phyloP scores from a whole-genome alignment of 2,797 vertebrate species.

The Argentina silus region DNA sequence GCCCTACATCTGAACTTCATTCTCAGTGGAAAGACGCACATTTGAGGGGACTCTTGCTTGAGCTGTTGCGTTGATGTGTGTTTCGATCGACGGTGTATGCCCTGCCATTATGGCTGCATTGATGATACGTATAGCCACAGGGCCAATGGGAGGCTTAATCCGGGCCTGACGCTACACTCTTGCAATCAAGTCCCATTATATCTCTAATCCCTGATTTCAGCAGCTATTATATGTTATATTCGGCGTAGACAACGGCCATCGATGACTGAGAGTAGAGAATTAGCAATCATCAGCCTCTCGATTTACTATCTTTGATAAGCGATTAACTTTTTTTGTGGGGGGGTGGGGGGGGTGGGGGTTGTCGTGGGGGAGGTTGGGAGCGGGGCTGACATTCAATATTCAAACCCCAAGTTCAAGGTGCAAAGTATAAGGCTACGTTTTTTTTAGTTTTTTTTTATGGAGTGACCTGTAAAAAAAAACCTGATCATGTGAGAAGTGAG shows the following conservation, averaged over 20 bases:
- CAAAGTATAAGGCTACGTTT: not conserved
- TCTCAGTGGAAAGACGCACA: too few relatives aligned
- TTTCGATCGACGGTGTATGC: too few relatives aligned
- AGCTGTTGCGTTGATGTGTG: too few relatives aligned
- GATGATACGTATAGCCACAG: too few relatives aligned
- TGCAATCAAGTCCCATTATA: constrained; percentile 54
- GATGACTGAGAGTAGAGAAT: constrained; percentile 59
- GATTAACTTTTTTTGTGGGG: constrained; percentile 48
- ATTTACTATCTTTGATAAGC: constrained; percentile 50
- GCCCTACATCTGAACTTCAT: too few relatives aligned
- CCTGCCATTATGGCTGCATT: too few relatives aligned
- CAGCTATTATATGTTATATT: constrained; percentile 57
- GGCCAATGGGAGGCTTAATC: too few relatives aligned
- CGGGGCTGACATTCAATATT: constrained; percentile 30
- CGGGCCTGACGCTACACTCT: constrained; percentile 6
- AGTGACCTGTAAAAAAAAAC: constrained; percentile 11
- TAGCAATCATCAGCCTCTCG: constrained; percentile 37
- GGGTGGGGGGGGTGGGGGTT: constrained; percentile 1
- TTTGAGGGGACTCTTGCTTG: too few relatives aligned
- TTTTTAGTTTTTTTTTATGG: constrained; percentile 4
- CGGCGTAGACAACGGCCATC: constrained; percentile 48
- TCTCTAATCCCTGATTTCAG: constrained; percentile 68
- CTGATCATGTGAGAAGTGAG: not conserved
- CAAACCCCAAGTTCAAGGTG: constrained; percentile 15
- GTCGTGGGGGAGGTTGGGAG: too few relatives aligned